Percentiles rank a stretch among this genome's conserved stretches.
These are phyloP conservation scores for Geotrupes spiniger DNA, from an alignment of 2,888 invertebrate species.

Conservation along the genomic window DNA sequence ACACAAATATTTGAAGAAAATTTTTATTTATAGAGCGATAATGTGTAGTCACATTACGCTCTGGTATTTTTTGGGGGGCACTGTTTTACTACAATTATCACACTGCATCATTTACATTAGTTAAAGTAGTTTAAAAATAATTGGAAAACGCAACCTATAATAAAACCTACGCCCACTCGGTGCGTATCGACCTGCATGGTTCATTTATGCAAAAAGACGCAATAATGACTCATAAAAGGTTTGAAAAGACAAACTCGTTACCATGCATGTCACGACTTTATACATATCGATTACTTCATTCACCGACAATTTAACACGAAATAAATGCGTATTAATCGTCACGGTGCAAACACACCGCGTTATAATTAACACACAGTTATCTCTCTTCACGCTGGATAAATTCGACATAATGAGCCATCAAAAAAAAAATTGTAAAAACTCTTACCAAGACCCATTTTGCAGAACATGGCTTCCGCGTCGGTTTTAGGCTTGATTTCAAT, in stretches of 20 bases:
- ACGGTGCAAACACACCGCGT: neutral
- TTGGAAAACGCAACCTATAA: too few relatives aligned
- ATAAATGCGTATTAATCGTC: conserved; percentile 2
- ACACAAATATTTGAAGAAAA: too few relatives aligned
- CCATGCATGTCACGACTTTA: conserved; percentile 9
- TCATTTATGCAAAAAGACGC: too few relatives aligned
- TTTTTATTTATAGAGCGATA: too few relatives aligned
- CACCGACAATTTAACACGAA: conserved; percentile 6
- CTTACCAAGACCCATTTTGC: conserved; percentile 70
- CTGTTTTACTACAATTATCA: too few relatives aligned
- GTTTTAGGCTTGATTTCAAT: conserved; percentile 27
- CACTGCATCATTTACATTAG: too few relatives aligned
- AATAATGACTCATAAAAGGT: too few relatives aligned
- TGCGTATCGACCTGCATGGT: too few relatives aligned
- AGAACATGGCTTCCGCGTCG: conserved; percentile 65
- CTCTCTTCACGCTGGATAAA: neutral
- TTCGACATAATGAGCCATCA: neutral
- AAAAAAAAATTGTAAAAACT: conserved; percentile 5
- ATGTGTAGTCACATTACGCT: too few relatives aligned
- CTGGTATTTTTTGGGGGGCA: too few relatives aligned
- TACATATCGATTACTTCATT: conserved; percentile 21
- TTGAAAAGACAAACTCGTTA: conserved; percentile 1
- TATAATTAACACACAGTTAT: neutral
- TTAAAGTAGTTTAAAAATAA: too few relatives aligned
- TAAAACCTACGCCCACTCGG: too few relatives aligned